Evolutionary conservation across 2,113 vertebrate genomes (phyloP).

Genomic region (Lepidothrix coronata): DNA sequence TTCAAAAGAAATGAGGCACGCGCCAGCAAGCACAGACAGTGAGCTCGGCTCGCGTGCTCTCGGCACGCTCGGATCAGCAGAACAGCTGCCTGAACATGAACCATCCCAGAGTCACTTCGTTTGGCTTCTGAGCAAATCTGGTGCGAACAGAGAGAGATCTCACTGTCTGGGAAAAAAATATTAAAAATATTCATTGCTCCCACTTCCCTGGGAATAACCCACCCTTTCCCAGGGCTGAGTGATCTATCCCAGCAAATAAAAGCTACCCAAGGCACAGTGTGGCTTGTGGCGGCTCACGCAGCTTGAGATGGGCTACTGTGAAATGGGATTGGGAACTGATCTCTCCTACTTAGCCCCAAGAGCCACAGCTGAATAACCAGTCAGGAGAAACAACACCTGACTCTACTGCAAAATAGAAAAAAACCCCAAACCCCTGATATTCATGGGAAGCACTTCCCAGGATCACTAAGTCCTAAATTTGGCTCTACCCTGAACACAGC

Average conservation of each 20-base stretch:
- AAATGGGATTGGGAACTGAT: not conserved
- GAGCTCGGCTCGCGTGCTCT: not conserved
- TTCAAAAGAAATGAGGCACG: constrained; percentile 53
- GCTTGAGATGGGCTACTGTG: not conserved
- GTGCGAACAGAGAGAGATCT: not conserved
- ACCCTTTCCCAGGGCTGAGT: not conserved
- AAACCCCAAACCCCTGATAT: fast-evolving
- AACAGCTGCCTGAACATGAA: not conserved
- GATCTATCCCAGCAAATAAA: not conserved
- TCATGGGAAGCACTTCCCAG: not conserved
- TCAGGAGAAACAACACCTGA: not conserved
- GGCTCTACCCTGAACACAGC: not conserved
- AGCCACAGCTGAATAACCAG: not conserved
- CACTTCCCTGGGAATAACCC: not conserved
- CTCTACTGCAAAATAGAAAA: not conserved
- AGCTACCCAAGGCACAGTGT: fast-evolving
- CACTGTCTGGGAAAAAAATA: not conserved
- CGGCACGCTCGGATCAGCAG: fast-evolving
- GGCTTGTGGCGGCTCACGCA: fast-evolving
- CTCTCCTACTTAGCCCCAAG: not conserved
- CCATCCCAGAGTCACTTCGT: fast-evolving
- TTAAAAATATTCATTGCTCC: not conserved
- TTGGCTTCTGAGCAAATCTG: not conserved
- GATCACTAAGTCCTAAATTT: not conserved
- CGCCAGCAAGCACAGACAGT: not conserved